Percentiles rank a stretch among this genome's conserved stretches.
Evolutionary conservation across 2,888 invertebrate genomes (phyloP).

Genomic region (Zygaena filipendulae): DNA sequence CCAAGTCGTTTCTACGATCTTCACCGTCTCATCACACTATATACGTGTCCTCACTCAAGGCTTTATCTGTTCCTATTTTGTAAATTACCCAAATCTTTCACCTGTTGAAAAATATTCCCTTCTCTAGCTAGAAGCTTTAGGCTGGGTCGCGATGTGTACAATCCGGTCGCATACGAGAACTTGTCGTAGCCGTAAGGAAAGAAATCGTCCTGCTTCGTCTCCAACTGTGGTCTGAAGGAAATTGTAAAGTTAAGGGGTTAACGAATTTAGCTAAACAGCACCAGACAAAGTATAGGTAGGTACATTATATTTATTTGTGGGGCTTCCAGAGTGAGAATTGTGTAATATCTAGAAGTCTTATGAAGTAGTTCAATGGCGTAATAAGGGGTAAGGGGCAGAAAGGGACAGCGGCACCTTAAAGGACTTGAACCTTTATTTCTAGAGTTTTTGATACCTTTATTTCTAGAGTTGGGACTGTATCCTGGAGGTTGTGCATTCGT

Average conservation of each 20-base stretch:
- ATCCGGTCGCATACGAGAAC: constrained; percentile 24
- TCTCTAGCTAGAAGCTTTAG: constrained; percentile 31
- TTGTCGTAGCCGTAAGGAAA: constrained; percentile 78
- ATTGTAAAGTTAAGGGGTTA: background rate
- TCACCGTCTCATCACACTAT: too few species aligned
- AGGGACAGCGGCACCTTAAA: too few species aligned
- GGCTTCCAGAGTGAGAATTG: background rate
- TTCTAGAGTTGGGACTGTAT: too few species aligned
- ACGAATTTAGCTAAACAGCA: background rate
- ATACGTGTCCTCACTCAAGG: too few species aligned
- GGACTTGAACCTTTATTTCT: too few species aligned
- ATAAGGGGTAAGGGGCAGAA: too few species aligned
- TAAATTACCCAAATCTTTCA: background rate
- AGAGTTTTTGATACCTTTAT: too few species aligned
- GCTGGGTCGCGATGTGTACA: constrained; percentile 32
- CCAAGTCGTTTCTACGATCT: too few species aligned
- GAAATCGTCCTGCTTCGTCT: constrained; percentile 84
- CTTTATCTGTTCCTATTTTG: background rate
- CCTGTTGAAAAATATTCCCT: constrained; percentile 32
- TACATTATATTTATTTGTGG: background rate
- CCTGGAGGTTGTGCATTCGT: too few species aligned
- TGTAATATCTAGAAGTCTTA: too few species aligned
- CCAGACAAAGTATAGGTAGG: background rate
- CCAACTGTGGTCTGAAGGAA: constrained; percentile 47
- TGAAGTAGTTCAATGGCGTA: too few species aligned